These are phyloP conservation scores for Polia nebulosa DNA, from an alignment of 2,888 invertebrate genomes.

Conservation along the genomic window DNA sequence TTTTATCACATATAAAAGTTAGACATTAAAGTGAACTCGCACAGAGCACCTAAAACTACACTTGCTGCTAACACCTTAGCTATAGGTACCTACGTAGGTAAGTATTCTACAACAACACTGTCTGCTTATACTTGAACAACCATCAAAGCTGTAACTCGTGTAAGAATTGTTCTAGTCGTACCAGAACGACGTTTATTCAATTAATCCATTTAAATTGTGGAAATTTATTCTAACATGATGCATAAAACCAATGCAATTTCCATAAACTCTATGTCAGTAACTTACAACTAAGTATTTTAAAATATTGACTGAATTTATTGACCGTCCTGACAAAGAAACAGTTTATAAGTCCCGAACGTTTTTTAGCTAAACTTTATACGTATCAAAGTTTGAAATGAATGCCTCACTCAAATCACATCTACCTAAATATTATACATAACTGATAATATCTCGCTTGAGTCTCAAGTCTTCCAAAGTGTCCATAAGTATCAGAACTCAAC, in stretches of 20 bases:
- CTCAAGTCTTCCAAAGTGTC: not conserved
- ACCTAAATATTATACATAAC: no score
- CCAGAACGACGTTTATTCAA: conserved; percentile 1
- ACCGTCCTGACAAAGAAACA: not conserved
- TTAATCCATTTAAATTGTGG: conserved; percentile 7
- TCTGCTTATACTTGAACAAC: not conserved
- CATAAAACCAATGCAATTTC: conserved; percentile 5
- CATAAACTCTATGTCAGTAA: conserved; percentile 9
- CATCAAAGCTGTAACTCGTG: not conserved
- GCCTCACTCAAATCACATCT: no score
- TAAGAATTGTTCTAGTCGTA: not conserved
- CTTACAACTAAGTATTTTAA: not conserved
- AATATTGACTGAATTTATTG: not conserved
- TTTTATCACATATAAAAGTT: no score
- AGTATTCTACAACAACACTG: not conserved
- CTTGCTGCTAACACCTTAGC: no score
- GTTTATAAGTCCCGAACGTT: no score
- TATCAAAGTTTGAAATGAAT: no score
- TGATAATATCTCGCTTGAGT: no score
- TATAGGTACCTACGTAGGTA: no score
- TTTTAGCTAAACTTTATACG: no score
- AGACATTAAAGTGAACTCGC: no score
- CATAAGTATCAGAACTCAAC: not conserved
- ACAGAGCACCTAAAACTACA: not conserved
- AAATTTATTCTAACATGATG: conserved; percentile 10